phyloP scores from a whole-genome alignment of 2,113 vertebrate genomes.

The Anolis sagrei region DNA sequence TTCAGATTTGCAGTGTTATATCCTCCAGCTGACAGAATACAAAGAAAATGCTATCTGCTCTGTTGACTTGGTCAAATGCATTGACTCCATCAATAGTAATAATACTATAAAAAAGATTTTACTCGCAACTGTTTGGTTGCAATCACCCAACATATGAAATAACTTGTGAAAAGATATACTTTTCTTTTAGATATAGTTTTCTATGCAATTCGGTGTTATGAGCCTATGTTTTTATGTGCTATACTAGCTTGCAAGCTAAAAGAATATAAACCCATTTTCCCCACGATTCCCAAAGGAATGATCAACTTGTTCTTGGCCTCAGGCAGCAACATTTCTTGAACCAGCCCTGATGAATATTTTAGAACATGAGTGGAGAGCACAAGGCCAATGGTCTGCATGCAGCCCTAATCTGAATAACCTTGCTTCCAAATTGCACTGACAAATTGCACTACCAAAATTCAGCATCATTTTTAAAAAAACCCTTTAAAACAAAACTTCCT shows the following conservation, averaged over 20 bases:
- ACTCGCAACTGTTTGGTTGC: conserved; percentile 12
- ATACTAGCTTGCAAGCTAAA: conserved; percentile 14
- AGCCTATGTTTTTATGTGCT: not conserved
- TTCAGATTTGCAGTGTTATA: not conserved
- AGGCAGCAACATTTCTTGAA: no score
- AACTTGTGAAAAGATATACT: not conserved
- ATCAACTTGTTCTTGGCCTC: not conserved
- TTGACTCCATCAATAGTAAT: not conserved
- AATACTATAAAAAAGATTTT: not conserved
- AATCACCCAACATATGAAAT: not conserved
- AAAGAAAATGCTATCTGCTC: not conserved
- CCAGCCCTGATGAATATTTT: no score
- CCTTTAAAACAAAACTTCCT: not conserved
- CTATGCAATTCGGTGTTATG: conserved; percentile 7
- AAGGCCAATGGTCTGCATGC: no score
- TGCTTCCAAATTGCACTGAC: no score
- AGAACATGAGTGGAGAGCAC: no score
- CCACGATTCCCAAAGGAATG: not conserved
- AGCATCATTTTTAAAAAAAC: not conserved
- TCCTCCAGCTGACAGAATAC: not conserved
- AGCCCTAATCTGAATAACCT: no score
- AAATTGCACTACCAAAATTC: no score
- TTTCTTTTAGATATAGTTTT: conserved; percentile 23
- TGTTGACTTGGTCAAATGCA: not conserved
- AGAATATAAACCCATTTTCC: not conserved